phyloP scores from a whole-genome alignment of 2,888 invertebrate genomes.

The Drosophila borealis region DNA sequence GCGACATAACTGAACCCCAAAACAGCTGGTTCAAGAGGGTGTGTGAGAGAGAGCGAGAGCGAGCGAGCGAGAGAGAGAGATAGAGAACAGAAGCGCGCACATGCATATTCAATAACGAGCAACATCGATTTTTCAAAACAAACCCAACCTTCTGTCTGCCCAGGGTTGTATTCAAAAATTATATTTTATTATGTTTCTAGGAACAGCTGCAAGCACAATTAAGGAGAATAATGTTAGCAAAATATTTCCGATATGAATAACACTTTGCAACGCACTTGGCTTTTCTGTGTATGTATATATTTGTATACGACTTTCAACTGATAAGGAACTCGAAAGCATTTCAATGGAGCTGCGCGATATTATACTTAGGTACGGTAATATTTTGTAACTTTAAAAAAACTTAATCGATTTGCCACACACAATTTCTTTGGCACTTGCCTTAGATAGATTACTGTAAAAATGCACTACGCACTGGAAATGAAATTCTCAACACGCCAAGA shows the following conservation, averaged over 20 bases:
- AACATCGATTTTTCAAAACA: constrained; percentile 62
- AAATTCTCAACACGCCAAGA: constrained; percentile 28
- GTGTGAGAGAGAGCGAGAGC: neutral
- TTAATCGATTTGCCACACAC: constrained; percentile 49
- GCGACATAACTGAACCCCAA: constrained; percentile 29
- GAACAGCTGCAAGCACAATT: constrained; percentile 29
- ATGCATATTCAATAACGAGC: constrained; percentile 34
- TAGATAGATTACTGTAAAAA: constrained; percentile 45
- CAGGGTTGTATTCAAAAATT: neutral
- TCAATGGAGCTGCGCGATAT: constrained; percentile 12
- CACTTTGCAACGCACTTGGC: constrained; percentile 40
- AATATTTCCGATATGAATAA: constrained; percentile 27
- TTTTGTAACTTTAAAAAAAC: constrained; percentile 6
- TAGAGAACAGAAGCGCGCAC: constrained; percentile 13
- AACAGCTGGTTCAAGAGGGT: constrained; percentile 41
- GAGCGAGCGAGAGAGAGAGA: constrained; percentile 14
- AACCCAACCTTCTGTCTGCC: constrained; percentile 15
- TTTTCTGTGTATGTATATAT: constrained; percentile 32
- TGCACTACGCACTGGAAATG: constrained; percentile 54
- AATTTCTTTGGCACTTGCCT: constrained; percentile 40
- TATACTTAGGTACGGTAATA: neutral
- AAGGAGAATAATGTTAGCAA: constrained; percentile 14
- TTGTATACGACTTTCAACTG: constrained; percentile 32
- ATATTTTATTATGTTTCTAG: neutral
- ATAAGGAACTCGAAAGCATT: constrained; percentile 13